Base-by-base conservation (phyloP, 2,888 invertebrate genomes). In the Athetis lepigone region DNA sequence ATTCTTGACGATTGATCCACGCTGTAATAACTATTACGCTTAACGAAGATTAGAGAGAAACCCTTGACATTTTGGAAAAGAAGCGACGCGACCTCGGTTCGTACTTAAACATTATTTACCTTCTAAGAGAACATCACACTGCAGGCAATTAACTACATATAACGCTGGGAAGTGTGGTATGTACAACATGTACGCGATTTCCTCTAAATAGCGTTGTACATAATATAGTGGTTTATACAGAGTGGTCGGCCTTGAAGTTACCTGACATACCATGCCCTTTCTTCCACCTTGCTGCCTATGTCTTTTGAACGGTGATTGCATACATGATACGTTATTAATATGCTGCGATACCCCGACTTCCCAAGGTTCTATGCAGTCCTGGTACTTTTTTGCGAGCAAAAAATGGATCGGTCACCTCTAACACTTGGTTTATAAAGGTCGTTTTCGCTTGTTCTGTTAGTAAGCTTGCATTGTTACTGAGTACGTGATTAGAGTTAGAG, bases 211-310 rank as follows among this genome's bases (percentile, higher is more conserved):
- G 29, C 47, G 23, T 51, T 13, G 75, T 80, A 79, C 79, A 67
- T 71, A 85, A 69, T 79, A 79, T 79, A 72, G 86, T 66, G 88
- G 85, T 56, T 90, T 86, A 89, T 89, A 88, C 80, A 23, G 74
- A 85, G 85, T 76, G 81, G 88, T 74, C 78, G 90, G 86, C 93
- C 93, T 94, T 93, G 92, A 84, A 67, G 63, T 65, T 84, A 84
- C 79, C 87, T 91, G 89, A 89, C 92, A 92, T 92, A 89, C 92
- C 92, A 89, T 92, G 94, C 91, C 93, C 93, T 94, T 94, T 91
- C 91, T 91, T 94, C 94, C 92, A 93, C 94, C 92, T 92, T 91
- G 91, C 89, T 90, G 88, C 81, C 88, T 90, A 91, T 90, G 89
- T 92, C 91, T 93, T 91, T 91, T 85, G 89, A 80, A 93, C 91